These are phyloP conservation scores for Aegithalos caudatus DNA, from an alignment of 2,113 vertebrate genomes.

Conservation along the genomic window DNA sequence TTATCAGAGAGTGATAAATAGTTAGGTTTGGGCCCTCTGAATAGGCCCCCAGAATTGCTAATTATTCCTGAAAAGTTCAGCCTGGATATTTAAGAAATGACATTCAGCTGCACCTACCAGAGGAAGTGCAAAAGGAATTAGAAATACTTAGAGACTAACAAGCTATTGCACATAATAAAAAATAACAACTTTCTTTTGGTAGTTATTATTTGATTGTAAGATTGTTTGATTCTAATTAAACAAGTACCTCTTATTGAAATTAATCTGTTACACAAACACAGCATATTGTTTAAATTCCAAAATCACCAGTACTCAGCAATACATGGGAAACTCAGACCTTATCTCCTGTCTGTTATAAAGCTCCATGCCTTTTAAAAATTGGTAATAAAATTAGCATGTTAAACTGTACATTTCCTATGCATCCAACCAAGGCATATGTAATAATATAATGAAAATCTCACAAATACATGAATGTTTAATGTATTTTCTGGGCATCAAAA, in stretches of 20 bases:
- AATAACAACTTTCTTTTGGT: not conserved
- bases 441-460: constrained; percentile 2
- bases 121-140: not conserved
- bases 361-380: not conserved
- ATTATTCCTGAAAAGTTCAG: not conserved
- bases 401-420: not conserved
- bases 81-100: not conserved
- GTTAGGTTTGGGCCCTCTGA: not conserved
- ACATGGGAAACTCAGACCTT: not conserved
- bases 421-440: not conserved
- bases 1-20: not conserved
- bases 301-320: not conserved
- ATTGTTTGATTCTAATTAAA: constrained; percentile 2
- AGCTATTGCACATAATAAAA: not conserved
- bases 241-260: not conserved
- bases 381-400: not conserved
- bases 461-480: constrained; percentile 42
- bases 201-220: not conserved
- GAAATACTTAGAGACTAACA: not conserved
- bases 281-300: not conserved
- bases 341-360: not conserved
- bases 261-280: not conserved
- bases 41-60: not conserved
- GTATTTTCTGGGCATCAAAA: constrained; percentile 26
- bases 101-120: not conserved